Base-by-base conservation (phyloP, 2,888 invertebrate genomes). In the Torymus auratus region DNA sequence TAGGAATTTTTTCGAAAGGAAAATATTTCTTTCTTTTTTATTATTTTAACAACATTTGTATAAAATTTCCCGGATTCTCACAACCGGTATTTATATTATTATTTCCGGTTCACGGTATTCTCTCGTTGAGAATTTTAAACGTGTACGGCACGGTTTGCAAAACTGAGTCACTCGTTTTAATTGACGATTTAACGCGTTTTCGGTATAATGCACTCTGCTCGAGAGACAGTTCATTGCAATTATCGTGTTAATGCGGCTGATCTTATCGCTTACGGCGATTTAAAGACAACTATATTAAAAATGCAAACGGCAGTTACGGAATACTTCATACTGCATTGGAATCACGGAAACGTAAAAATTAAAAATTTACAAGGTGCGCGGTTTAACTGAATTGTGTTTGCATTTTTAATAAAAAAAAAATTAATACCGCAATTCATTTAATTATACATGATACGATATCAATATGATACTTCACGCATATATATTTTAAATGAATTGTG, bases 151-250 rank as follows among this genome's bases (percentile, higher is more conserved):
- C 60, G 60, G n/a, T 60, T 28, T 68, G 12, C 13, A 14, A 20
- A 20, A 53, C 13, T 68, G 20, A 17, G 52, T 58, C 50, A 67
- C n/a, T 52, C 52, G 56, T n/a, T 67, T 74, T 67, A 75, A 75
- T 68, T 61, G 50, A 23, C 60, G 15, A 68, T 75, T 73, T 17
- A 55, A 56, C 17, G 67, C 20, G 14, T 28, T 68, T 68, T 50
- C 52, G 55, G 12, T 11, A 65, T 15, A 10, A 4, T n/a, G 14
- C 28, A n/a, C 3, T 13, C 11, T 41, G 41, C 7, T 41, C 7
- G 41, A 52, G 41, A 52, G 68, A 60, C 56, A 7, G 20, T 20
- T 13, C 28, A 56, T 73, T 58, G 67, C 53, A 74, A 67, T 74
- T 65, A 74, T 41, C 55, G n/a, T 17, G 3, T n/a, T 52, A 62